A percentile compares a stretch with the other conserved stretches of the same genome.
Evolutionary conservation across 2,888 invertebrate genomes (phyloP).

Genomic region (Melanostoma scalare): DNA sequence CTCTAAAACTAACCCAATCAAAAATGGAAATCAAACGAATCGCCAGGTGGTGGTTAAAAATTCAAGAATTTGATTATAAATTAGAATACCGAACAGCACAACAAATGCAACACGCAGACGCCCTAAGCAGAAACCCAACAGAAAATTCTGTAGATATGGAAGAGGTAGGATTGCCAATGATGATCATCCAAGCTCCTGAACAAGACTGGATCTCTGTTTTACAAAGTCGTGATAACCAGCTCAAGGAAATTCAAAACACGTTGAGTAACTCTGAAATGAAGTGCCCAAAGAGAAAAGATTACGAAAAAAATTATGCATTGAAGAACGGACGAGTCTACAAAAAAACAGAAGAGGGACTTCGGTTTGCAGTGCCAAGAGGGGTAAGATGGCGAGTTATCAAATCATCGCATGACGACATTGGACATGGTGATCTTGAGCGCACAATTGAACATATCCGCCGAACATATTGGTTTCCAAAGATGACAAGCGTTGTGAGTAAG

Average conservation of each 20-base stretch:
- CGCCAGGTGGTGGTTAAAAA: constrained; percentile 73
- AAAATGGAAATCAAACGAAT: constrained; percentile 35
- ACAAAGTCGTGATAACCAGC: neutral
- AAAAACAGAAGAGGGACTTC: neutral
- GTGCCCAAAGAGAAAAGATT: no score
- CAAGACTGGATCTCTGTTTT: neutral
- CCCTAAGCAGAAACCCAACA: constrained; percentile 69
- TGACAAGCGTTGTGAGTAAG: neutral
- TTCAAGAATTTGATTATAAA: constrained; percentile 56
- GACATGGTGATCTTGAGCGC: neutral
- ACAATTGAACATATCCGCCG: neutral
- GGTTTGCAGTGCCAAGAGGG: neutral
- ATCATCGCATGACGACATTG: constrained; percentile 16
- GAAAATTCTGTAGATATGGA: constrained; percentile 1
- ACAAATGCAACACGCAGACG: constrained; percentile 70
- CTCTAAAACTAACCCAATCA: constrained; percentile 40
- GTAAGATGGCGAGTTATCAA: constrained; percentile 2
- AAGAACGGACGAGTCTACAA: neutral
- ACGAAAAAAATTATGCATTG: neutral
- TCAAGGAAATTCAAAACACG: neutral
- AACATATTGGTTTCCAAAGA: neutral
- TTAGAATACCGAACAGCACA: constrained; percentile 54
- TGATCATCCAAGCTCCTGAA: neutral
- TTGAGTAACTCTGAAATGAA: no score
- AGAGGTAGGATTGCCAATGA: neutral